Evolutionary conservation across 2,888 invertebrate genomes (phyloP).

Genomic region (Leistus spinibarbis): DNA sequence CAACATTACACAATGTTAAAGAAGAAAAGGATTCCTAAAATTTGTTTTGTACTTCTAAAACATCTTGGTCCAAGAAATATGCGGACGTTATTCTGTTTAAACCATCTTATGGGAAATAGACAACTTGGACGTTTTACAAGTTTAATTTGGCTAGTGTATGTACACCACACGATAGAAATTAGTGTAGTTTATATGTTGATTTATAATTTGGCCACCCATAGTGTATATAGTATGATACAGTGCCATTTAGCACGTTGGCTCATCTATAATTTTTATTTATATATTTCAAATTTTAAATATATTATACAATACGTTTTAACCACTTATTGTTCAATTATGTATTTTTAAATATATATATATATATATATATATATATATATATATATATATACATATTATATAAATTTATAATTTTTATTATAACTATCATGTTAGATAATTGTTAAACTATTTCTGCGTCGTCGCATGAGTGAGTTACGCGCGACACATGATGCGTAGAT

Average conservation of each 20-base stretch:
- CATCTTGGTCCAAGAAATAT: too few relatives aligned
- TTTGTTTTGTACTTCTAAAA: too few relatives aligned
- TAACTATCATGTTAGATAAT: background rate
- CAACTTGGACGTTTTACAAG: background rate
- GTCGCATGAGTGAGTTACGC: background rate
- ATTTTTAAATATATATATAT: background rate
- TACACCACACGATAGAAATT: background rate
- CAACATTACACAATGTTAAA: too few relatives aligned
- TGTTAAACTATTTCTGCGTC: background rate
- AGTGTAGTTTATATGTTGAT: background rate
- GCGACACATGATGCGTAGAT: background rate
- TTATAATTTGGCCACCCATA: background rate
- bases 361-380: slow-evolving; percentile 17
- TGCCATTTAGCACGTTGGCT: too few relatives aligned
- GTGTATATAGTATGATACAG: background rate
- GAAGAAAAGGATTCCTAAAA: too few relatives aligned
- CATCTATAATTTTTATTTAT: background rate
- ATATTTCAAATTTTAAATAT: background rate
- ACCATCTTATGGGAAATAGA: background rate
- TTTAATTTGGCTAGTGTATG: background rate
- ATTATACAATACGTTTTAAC: background rate
- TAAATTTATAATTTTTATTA: slow-evolving; percentile 24
- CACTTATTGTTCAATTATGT: background rate
- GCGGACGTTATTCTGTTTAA: too few relatives aligned
- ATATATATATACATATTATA: slow-evolving; percentile 35